These are phyloP conservation scores for Telmatochromis brachygnathus DNA, from an alignment of 2,113 vertebrate genomes.

Conservation along the genomic window DNA sequence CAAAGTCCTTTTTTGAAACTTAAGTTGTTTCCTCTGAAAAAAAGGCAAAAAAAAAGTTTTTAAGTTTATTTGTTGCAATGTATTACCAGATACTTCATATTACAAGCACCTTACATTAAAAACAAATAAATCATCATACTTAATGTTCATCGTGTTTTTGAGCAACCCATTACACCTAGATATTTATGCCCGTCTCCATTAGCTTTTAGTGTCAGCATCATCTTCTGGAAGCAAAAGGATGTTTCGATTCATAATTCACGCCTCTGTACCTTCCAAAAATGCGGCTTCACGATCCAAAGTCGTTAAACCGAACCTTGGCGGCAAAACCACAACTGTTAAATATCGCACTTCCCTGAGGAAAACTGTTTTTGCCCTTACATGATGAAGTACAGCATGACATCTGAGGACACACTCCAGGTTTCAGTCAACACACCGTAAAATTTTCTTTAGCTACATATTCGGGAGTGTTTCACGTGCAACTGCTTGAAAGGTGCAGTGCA, in stretches of 20 bases:
- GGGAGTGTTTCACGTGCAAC: not conserved
- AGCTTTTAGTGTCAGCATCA: slow-evolving; percentile 22
- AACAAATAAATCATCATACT: slow-evolving; percentile 33
- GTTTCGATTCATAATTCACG: slow-evolving; percentile 34
- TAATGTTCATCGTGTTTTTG: slow-evolving; percentile 2
- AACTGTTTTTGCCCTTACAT: slow-evolving; percentile 20
- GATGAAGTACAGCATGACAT: slow-evolving; percentile 37
- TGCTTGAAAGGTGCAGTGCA: not conserved
- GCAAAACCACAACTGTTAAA: slow-evolving; percentile 5
- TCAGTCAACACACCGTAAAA: slow-evolving; percentile 40
- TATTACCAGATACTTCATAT: not conserved
- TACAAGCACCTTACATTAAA: slow-evolving; percentile 1
- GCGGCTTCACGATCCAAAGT: slow-evolving; percentile 19
- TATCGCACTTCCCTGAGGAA: slow-evolving; percentile 14
- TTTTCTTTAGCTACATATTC: not conserved
- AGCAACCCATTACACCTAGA: slow-evolving; percentile 15
- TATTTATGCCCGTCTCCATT: slow-evolving; percentile 28
- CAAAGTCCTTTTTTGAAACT: not conserved
- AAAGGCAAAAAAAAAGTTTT: not conserved
- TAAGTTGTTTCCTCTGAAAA: not conserved
- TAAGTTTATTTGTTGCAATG: not conserved
- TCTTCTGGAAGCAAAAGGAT: slow-evolving; percentile 18
- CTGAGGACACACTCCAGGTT: slow-evolving; percentile 33
- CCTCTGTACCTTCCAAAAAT: slow-evolving; percentile 26
- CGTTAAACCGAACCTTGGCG: slow-evolving; percentile 44